Evolutionary conservation across 2,888 invertebrate genomes (phyloP), one percentile per base, ranked within the genome.

Genomic region (Cephus pulcher): DNA sequence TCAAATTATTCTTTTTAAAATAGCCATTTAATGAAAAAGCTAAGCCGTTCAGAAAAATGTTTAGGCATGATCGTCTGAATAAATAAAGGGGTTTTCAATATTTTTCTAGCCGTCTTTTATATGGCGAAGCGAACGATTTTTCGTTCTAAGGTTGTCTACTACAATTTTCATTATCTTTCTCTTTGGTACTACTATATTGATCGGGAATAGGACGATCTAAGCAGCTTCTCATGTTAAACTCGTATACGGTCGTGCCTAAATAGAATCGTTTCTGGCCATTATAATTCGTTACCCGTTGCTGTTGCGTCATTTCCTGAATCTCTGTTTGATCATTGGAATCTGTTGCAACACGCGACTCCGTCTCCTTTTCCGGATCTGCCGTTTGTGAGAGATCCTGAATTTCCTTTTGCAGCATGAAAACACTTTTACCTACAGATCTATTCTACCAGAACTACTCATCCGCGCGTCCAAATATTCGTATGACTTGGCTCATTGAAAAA

Each of bases 321-420:
- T 89, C 86, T 84, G 84, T 84, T 79, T 87, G 87, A 82, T 89
- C 89, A 83, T 86, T 86, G 84, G 86, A 84, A 85, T 81, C 87
- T 79, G 88, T 85, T 84, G 84, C 87, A 83, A 86, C 83, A 82
- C 85, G 82, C 84, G 84, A 84, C 79, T 88, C 88, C 82, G 80
- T 82, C 85, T 85, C 85, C 88, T 82, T 84, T 81, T 87, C 87
- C 79, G 85, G 82, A 81, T 89, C 88, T 79, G 82, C 81, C 82
- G 84, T 84, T 84, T 87, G 88, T 85, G 80, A 84, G 79, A 82
- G 82, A 85, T 90, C 90, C 85, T 89, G 88, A 84, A 77, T 87
- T 88, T 90, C 87, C 89, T 78, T 88, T 86, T 73, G 91, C 91
- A 91, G 91, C 91, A 91, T 91, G 91, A 91, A 91, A 91, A 91